Evolutionary conservation across 2,888 invertebrate genomes (phyloP).

Genomic region (Strigamia crassipes): DNA sequence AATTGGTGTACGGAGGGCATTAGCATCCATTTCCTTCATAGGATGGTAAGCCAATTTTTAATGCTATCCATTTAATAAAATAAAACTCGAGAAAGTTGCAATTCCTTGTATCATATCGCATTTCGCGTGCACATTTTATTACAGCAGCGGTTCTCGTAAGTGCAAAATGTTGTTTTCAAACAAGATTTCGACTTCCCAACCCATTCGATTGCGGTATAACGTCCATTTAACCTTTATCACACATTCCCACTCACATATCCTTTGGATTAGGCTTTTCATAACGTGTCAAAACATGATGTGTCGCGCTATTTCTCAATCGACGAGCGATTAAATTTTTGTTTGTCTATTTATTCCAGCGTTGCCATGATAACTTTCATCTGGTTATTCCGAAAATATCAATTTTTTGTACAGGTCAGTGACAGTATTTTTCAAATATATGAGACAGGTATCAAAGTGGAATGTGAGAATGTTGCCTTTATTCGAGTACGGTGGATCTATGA

Average conservation of each 20-base stretch:
- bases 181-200: neutral
- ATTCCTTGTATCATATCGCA: neutral
- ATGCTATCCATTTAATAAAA: neutral
- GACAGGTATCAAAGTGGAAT: slow-evolving; percentile 31
- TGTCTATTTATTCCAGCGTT: slow-evolving; percentile 45
- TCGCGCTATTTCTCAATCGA: neutral
- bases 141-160: neutral
- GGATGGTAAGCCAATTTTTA: slow-evolving; percentile 45
- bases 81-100: neutral
- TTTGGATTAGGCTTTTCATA: neutral
- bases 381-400: slow-evolving; percentile 48
- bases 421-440: neutral
- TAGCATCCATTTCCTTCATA: slow-evolving; percentile 46
- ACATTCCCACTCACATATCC: neutral
- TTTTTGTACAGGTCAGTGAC: slow-evolving; percentile 46
- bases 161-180: neutral
- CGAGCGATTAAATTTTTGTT: neutral
- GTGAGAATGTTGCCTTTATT: slow-evolving; percentile 18
- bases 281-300: neutral
- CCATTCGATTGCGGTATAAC: neutral
- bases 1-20: slow-evolving; percentile 44
- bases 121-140: neutral
- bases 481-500: neutral
- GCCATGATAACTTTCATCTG: slow-evolving; percentile 46
- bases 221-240: neutral